Percentiles rank a stretch among this genome's conserved stretches.
These are phyloP conservation scores for Allenopithecus nigroviridis DNA, from an alignment of 2,797 vertebrate species.

Conservation along the genomic window DNA sequence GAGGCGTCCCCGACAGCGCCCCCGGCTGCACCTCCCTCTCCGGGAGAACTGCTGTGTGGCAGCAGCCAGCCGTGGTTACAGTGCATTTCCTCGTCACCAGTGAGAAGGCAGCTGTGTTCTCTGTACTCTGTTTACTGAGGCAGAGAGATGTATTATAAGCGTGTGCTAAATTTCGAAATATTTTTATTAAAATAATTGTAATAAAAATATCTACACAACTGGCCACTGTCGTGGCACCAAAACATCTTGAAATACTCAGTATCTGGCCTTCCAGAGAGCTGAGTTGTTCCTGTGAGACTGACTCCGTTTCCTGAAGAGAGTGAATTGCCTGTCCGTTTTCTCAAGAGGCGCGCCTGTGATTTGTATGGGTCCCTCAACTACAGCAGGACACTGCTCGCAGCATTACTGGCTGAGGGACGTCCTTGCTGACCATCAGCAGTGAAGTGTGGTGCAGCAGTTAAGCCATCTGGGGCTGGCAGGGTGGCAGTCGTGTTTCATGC, in stretches of 20 bases:
- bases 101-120: not conserved
- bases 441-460: not conserved
- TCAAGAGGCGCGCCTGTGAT: not conserved
- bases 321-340: not conserved
- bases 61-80: rapidly evolving
- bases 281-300: not conserved
- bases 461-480: not conserved
- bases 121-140: not conserved
- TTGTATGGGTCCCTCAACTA: not conserved
- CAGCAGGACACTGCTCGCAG: not conserved
- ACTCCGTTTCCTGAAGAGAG: not conserved
- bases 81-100: not conserved
- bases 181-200: not conserved
- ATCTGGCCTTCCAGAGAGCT: not conserved
- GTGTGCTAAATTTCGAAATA: not conserved
- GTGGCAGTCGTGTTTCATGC: not conserved
- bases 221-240: not conserved
- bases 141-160: not conserved
- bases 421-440: not conserved
- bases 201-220: not conserved
- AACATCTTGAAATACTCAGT: not conserved
- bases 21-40: not conserved
- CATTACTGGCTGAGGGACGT: not conserved
- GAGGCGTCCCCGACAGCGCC: not conserved
- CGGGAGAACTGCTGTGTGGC: not conserved